Evolutionary conservation across 2,113 vertebrate species (phyloP).

Genomic region (Ploceus nigricollis): DNA sequence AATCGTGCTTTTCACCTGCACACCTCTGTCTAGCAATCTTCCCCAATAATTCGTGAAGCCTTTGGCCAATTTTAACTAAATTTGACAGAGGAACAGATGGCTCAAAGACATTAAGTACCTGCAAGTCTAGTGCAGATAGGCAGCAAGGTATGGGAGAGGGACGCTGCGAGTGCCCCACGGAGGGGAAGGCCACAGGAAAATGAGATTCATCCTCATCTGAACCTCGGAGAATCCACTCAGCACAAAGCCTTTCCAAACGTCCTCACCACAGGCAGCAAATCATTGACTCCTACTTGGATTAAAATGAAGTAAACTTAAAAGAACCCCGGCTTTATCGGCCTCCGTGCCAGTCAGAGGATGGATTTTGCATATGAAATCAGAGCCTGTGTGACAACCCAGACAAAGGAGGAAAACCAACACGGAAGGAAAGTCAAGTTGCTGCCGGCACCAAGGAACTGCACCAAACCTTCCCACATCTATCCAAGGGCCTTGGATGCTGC

Average conservation of each 20-base stretch:
- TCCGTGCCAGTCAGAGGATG: not conserved
- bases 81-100: constrained; percentile 61
- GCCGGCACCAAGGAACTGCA: not conserved
- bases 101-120: constrained; percentile 63
- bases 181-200: constrained; percentile 42
- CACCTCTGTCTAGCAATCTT: constrained; percentile 28
- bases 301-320: constrained; percentile 36
- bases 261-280: not conserved
- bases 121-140: constrained; percentile 12
- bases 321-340: not conserved
- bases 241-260: not conserved
- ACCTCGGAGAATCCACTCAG: not conserved
- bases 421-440: not conserved
- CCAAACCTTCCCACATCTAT: not conserved
- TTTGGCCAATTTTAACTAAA: constrained; percentile 56
- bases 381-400: not conserved
- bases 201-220: constrained; percentile 28
- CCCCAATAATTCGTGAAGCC: constrained; percentile 32
- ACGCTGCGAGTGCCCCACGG: not conserved
- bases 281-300: constrained; percentile 37
- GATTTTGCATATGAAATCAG: constrained; percentile 36
- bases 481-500: not conserved
- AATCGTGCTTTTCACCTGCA: not conserved
- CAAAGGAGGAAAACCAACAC: not conserved
- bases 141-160: constrained; percentile 55